Evolutionary conservation across 2,797 vertebrate genomes (phyloP).

Genomic region (Aulostomus chinensis): DNA sequence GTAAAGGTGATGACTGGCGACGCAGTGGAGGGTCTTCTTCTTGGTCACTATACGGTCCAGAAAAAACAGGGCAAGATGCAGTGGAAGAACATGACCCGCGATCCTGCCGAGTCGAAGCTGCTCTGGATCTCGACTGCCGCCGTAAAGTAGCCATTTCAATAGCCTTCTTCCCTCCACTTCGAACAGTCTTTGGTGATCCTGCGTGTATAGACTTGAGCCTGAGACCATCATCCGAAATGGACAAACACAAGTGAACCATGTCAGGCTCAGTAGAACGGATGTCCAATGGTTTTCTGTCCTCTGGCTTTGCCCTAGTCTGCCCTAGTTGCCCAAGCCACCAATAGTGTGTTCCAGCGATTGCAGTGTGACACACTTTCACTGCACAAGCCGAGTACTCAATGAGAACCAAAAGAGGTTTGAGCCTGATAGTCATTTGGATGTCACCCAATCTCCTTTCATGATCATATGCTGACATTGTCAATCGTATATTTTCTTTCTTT

Average conservation of each 20-base stretch:
- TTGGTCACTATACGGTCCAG: conserved; percentile 67
- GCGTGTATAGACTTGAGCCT: conserved; percentile 64
- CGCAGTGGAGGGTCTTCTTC: conserved; percentile 60
- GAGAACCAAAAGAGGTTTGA: conserved; percentile 34
- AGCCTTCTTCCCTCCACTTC: conserved; percentile 18
- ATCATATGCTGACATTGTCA: conserved; percentile 33
- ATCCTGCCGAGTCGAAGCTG: conserved; percentile 58
- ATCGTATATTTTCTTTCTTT: conserved; percentile 39
- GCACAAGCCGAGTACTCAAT: conserved; percentile 31
- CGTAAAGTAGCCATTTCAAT: conserved; percentile 57
- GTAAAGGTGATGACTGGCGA: conserved; percentile 70
- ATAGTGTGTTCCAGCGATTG: conserved; percentile 35
- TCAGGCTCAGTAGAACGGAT: conserved; percentile 56
- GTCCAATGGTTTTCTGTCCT: conserved; percentile 62
- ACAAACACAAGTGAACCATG: conserved; percentile 78
- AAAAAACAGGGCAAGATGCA: conserved; percentile 77
- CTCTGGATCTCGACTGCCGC: conserved; percentile 54
- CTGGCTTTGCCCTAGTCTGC: conserved; percentile 60
- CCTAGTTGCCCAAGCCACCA: conserved; percentile 59
- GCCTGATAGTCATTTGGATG: conserved; percentile 30
- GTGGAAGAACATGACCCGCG: conserved; percentile 76
- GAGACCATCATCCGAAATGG: conserved; percentile 66
- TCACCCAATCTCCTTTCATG: conserved; percentile 53
- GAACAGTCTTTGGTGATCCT: conserved; percentile 38
- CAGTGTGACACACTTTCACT: conserved; percentile 64